Evolutionary conservation across 2,113 vertebrate species (phyloP).

Genomic region (Siphamia tubifer): DNA sequence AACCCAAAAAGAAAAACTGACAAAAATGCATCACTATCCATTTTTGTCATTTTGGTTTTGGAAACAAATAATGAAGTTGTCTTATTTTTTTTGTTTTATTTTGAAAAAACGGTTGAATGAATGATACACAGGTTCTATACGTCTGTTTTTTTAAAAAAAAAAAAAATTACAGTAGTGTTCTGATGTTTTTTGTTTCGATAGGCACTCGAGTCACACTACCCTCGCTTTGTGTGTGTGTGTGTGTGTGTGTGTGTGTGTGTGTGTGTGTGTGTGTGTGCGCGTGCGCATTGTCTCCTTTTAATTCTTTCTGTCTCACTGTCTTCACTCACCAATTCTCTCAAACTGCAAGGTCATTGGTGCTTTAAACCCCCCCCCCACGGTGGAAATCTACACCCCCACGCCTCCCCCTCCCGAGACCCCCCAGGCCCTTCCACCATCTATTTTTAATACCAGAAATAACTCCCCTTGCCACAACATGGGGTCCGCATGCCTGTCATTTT

Average conservation of each 20-base stretch:
- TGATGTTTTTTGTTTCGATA: slow-evolving; percentile 41
- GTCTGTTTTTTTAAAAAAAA: no score
- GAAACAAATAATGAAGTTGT: no score
- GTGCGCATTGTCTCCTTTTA: slow-evolving; percentile 27
- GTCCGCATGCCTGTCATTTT: slow-evolving; percentile 75
- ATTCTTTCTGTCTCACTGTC: slow-evolving; percentile 43
- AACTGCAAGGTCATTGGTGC: slow-evolving; percentile 70
- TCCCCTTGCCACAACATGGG: slow-evolving; percentile 70
- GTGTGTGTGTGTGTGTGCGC: slow-evolving; percentile 15
- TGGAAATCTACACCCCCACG: slow-evolving; percentile 61
- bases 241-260: slow-evolving; percentile 19
- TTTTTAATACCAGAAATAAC: slow-evolving; percentile 79
- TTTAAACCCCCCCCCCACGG: slow-evolving; percentile 50
- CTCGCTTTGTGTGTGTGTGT: slow-evolving; percentile 25
- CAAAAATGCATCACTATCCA: no score
- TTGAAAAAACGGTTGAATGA: no score
- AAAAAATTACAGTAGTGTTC: slow-evolving; percentile 24
- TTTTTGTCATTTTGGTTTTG: no score
- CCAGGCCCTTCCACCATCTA: slow-evolving; percentile 73
- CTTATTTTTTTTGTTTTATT: no score
- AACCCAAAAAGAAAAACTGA: no score
- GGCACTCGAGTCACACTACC: slow-evolving; percentile 57
- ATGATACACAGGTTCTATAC: no score
- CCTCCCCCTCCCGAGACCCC: slow-evolving; percentile 49
- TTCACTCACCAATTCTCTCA: slow-evolving; percentile 52